Evolutionary conservation across 2,113 vertebrate species (phyloP), one percentile per base, ranked within the genome.

Genomic region (Picathartes gymnocephalus): DNA sequence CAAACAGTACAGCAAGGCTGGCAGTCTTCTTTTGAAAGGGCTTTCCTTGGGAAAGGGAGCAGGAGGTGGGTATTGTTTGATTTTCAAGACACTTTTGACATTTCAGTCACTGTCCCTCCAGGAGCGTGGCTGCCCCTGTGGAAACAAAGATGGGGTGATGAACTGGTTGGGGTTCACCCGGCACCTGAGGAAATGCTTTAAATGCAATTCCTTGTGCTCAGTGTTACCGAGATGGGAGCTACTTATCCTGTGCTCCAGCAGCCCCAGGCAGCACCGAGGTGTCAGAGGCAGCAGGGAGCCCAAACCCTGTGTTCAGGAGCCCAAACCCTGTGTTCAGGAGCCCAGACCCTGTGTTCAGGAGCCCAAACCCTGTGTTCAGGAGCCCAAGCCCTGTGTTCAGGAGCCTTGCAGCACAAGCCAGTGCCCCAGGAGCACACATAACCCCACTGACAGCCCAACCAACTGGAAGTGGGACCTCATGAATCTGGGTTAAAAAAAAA

Each of bases 251-350:
- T 30, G 33, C 28, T 61, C 31, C 72, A 31, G 61, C 4, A 4
- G 47, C 33, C 28, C 14, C 13, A 9, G 69, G 30, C 45, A 60
- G 44, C 23, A 16, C 37, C 0, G 0, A 51, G 28, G 6, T 1
- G 2, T 45, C 4, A 3, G 58, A 51, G 37, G 28, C 13, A 66
- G 19, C 68, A 70, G 37, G 3, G 2, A 53, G 39, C 13, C 13
- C 30, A 40, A 84, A 44, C 3, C 20, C 11, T 3, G 0, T 5
- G 30, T 15, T 51, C 11, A 7, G 0, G 4, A 78, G 30, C 47
- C 58, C 24, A 37, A 31, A 51, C 13, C 17, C 18, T 11, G 30
- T 22, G 30, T 13, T 44, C 47, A 64, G 0, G 3, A 33, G 22
- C 35, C 35, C 56, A 60, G 2, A 48, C 3, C 15, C 42, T 13